These are phyloP conservation scores for Ectobius pallidus DNA, from an alignment of 2,888 invertebrate species.

Conservation along the genomic window DNA sequence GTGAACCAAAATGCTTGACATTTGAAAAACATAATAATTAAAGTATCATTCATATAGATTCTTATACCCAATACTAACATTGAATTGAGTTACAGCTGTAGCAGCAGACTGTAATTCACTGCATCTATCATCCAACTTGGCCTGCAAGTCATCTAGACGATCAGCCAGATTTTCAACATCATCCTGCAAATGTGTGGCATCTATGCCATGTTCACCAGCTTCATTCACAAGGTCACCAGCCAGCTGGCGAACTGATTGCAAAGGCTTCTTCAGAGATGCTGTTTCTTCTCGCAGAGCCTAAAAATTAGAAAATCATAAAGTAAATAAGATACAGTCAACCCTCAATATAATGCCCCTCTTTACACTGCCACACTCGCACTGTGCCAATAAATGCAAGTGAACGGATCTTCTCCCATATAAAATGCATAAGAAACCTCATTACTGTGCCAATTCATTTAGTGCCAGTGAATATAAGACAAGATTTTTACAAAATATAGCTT, in stretches of 20 bases:
- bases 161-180: conserved; percentile 80
- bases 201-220: conserved; percentile 76
- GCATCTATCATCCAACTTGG: conserved; percentile 78
- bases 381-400: too few relatives aligned
- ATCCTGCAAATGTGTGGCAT: conserved; percentile 77
- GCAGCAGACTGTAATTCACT: conserved; percentile 84
- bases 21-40: too few relatives aligned
- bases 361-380: too few relatives aligned
- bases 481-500: too few relatives aligned
- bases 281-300: conserved; percentile 78
- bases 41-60: too few relatives aligned
- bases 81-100: conserved; percentile 84
- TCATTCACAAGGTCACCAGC: conserved; percentile 79
- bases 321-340: too few relatives aligned
- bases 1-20: too few relatives aligned
- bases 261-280: conserved; percentile 75
- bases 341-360: too few relatives aligned
- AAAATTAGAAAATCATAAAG: not conserved
- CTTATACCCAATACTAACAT: conserved; percentile 64
- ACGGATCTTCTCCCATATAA: too few relatives aligned
- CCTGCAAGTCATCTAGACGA: conserved; percentile 75
- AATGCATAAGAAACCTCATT: too few relatives aligned
- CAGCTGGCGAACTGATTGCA: conserved; percentile 66
- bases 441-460: too few relatives aligned
- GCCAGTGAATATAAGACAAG: too few relatives aligned